Percentiles rank a stretch among this genome's conserved stretches.
Conservation (phyloP, 2,888 invertebrate genomes). For the Andrena minutula region DNA sequence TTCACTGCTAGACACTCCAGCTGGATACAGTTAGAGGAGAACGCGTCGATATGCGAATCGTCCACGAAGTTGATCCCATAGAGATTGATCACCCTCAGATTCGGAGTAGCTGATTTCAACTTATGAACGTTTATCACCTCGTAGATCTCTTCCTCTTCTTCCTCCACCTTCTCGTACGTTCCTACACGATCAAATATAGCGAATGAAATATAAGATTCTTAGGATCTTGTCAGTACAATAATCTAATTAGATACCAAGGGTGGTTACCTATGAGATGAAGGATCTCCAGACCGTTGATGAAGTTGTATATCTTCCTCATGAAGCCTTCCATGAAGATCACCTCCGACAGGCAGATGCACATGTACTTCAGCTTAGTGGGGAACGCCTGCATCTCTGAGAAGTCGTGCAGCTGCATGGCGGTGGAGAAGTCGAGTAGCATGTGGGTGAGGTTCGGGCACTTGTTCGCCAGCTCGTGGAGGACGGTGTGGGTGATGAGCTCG, state of each 20-base stretch:
- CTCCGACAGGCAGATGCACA: slow-evolving; percentile 98
- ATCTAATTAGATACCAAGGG: not conserved
- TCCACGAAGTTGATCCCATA: slow-evolving; percentile 99
- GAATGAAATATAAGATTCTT: not conserved
- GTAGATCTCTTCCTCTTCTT: slow-evolving; percentile 99
- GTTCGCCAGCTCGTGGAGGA: slow-evolving; percentile 97
- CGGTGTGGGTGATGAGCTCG: slow-evolving; percentile 98
- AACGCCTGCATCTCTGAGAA: slow-evolving; percentile 99
- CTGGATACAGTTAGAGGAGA: slow-evolving; percentile 98
- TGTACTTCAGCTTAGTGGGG: slow-evolving; percentile 97
- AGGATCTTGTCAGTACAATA: not conserved
- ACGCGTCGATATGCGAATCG: slow-evolving; percentile 99
- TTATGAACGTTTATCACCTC: slow-evolving; percentile 99
- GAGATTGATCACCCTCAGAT: slow-evolving; percentile 97
- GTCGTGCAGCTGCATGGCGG: slow-evolving; percentile 99
- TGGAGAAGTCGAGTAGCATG: slow-evolving; percentile 98
- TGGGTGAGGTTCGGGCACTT: slow-evolving; percentile 98
- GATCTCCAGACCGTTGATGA: slow-evolving; percentile 98
- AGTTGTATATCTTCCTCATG: slow-evolving; percentile 99
- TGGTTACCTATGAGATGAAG: slow-evolving; percentile 95
- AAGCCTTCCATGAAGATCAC: slow-evolving; percentile 99
- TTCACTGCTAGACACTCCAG: slow-evolving; percentile 98
- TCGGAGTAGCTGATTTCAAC: slow-evolving; percentile 98
- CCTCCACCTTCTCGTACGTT: slow-evolving; percentile 98
- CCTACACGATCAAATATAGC: slow-evolving; percentile 86